These are phyloP conservation scores for silkworm (Bombyx mori) DNA, from an alignment of 1,140 invertebrate genomes.

Conservation along the genomic window ASM3026992v2 NC_085115.1:6830001-6830500, in stretches of 20 bases:
- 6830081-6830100: slow-evolving; percentile 44
- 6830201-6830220: slow-evolving; percentile 41
- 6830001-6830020: too few species aligned
- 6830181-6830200: slow-evolving; percentile 26
- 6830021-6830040: slow-evolving; percentile 5
- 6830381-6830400: too few species aligned
- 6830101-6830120: slow-evolving; percentile 50
- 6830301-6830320: too few species aligned
- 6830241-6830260: slow-evolving; percentile 8
- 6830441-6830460: too few species aligned
- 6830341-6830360: too few species aligned
- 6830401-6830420: too few species aligned
- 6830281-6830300: too few species aligned
- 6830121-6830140: slow-evolving; percentile 42
- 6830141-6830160: slow-evolving; percentile 52
- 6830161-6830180: slow-evolving; percentile 42
- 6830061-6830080: slow-evolving; percentile 59
- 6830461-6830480: too few species aligned
- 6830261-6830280: background rate
- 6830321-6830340: too few species aligned
- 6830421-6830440: too few species aligned
- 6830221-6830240: slow-evolving; percentile 39
- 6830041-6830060: slow-evolving; percentile 32
- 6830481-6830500: too few species aligned
- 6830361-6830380: too few species aligned